Base-by-base conservation (phyloP, 2,888 invertebrate species). In the Ferrisia virgata region DNA sequence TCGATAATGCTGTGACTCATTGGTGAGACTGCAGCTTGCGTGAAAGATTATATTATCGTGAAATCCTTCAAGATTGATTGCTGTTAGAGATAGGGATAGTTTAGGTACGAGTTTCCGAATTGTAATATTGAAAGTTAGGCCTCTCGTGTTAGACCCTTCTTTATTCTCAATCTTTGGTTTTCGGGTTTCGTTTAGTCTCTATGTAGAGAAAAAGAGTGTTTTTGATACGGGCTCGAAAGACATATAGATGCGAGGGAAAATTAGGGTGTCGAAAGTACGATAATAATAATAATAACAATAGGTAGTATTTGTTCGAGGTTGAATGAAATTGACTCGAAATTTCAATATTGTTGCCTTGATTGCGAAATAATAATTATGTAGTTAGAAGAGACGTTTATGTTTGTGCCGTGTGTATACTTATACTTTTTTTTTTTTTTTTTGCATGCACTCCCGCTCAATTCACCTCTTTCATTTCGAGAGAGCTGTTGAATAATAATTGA, bases 401-500 rank as follows among this genome's bases (percentile, higher is more conserved):
- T 58, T 58, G 43, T 43, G 15, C 43, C n/a, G n/a, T n/a, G 43
- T 6, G n/a, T n/a, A n/a, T n/a, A n/a, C 43, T 43, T 5, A 11
- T 5, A 2, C 2, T 15, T 9, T 22, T 28, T 64, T 25, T 64
- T 64, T 28, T 6, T 13, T 18, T 53, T 11, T n/a, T 8, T 18
- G 53, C 39, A 11, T 39, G 53, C 53, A 9, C 64, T 53, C 18
- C 28, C 64, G 64, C 28, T 64, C 28, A 64, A 64, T 76, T 76
- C 25, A 76, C 31, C 31, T 28, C 28, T 76, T 33, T 5, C 72
- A 13, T 64, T 64, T 28, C 69, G 69, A 18, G 72, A 76, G 72
- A 36, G 72, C 36, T 36, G 72, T 64, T 64, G 64, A 28, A 25
- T 25, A 76, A 36, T 76, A 76, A 76, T 76, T 76, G 72, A 76